A percentile compares a stretch with the other conserved stretches of the same genome.
phyloP scores from a whole-genome alignment of 2,113 vertebrate species.

The Onychorhynchus coronatus region DNA sequence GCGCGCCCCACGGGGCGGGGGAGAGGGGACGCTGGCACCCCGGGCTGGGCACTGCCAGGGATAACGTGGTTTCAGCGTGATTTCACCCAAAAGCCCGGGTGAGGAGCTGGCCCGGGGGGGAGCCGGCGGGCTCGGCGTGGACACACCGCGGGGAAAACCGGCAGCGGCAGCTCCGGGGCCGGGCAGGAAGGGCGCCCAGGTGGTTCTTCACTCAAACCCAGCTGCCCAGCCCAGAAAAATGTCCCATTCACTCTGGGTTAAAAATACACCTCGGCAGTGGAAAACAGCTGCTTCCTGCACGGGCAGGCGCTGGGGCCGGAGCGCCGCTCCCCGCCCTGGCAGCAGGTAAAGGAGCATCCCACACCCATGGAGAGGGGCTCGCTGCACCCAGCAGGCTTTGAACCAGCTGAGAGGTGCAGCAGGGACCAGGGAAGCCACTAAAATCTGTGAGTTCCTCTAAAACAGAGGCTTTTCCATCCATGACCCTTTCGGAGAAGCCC shows the following conservation, averaged over 20 bases:
- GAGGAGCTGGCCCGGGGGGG: neutral
- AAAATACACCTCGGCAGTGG: slow-evolving; percentile 23
- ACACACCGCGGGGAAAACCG: fast-evolving
- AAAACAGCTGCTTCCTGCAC: slow-evolving; percentile 59
- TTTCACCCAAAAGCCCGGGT: neutral
- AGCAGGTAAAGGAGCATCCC: neutral
- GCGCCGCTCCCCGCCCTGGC: fast-evolving
- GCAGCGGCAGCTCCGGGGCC: neutral
- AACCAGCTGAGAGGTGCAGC: fast-evolving
- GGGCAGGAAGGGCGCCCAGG: slow-evolving; percentile 49
- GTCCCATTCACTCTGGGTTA: neutral
- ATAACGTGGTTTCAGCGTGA: fast-evolving
- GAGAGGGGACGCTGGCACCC: fast-evolving
- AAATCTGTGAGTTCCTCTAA: neutral
- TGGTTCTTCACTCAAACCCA: slow-evolving; percentile 23
- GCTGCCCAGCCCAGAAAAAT: neutral
- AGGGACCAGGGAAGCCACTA: neutral
- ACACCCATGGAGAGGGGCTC: neutral
- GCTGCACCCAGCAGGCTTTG: fast-evolving
- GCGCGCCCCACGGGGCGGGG: fast-evolving
- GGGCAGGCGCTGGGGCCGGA: neutral
- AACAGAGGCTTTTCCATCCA: neutral
- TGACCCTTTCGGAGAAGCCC: neutral
- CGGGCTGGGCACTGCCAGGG: neutral
- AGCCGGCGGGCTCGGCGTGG: fast-evolving